A percentile compares a stretch with the other conserved stretches of the same genome.
These are phyloP conservation scores for Eutrigla gurnardus DNA, from an alignment of 2,797 vertebrate species.

Conservation along the genomic window DNA sequence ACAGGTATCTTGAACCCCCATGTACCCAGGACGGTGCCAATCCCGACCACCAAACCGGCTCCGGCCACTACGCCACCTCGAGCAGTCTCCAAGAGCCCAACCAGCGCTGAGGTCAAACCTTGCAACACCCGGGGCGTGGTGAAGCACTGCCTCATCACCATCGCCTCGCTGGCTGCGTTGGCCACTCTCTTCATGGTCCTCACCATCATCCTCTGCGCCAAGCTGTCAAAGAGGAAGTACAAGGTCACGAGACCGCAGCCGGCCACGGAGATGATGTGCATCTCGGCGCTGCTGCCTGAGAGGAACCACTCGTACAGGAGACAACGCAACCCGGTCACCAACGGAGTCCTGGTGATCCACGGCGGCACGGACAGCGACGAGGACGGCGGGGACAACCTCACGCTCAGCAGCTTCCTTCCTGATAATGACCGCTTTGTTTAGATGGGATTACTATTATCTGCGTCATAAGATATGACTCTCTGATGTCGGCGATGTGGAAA, in stretches of 20 bases:
- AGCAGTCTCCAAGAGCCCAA: neutral
- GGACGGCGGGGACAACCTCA: slow-evolving; percentile 86
- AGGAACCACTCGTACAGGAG: slow-evolving; percentile 41
- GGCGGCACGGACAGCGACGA: slow-evolving; percentile 70
- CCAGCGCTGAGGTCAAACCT: neutral
- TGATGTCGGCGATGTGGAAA: slow-evolving; percentile 41
- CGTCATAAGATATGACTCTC: slow-evolving; percentile 23
- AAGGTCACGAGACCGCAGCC: slow-evolving; percentile 40
- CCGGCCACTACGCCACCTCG: neutral
- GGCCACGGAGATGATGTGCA: slow-evolving; percentile 90
- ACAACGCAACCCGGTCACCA: slow-evolving; percentile 57
- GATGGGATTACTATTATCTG: neutral
- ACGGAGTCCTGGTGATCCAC: slow-evolving; percentile 67
- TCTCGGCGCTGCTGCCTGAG: slow-evolving; percentile 88
- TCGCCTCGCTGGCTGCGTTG: slow-evolving; percentile 83
- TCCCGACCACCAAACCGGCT: neutral
- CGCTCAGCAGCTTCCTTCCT: slow-evolving; percentile 92
- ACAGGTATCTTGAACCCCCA: neutral
- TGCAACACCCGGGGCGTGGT: slow-evolving; percentile 56
- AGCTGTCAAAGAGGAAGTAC: slow-evolving; percentile 80
- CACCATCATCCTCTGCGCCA: slow-evolving; percentile 83
- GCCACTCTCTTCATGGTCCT: slow-evolving; percentile 87
- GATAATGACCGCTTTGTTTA: slow-evolving; percentile 77
- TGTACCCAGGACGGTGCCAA: neutral
- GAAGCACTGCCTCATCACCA: slow-evolving; percentile 84